Evolutionary conservation across 2,888 invertebrate genomes (phyloP).

Genomic region (Pocota personata): DNA sequence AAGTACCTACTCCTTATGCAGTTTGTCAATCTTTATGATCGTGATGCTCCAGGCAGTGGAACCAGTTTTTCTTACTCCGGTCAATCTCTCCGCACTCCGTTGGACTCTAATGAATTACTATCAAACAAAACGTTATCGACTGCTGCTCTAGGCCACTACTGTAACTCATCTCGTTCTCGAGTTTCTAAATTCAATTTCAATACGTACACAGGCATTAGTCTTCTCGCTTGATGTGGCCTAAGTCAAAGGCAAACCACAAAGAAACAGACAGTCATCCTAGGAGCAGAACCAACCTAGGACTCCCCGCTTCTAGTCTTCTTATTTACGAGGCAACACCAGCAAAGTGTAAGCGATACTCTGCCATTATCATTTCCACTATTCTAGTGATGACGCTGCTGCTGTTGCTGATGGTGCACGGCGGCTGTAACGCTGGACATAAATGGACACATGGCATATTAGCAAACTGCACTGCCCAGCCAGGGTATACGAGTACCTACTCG

Average conservation of each 20-base stretch:
- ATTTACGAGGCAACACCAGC: slow-evolving; percentile 61
- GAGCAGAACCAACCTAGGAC: slow-evolving; percentile 53
- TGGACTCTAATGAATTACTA: slow-evolving; percentile 45
- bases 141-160: slow-evolving; percentile 33
- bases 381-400: slow-evolving; percentile 39
- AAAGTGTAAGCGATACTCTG: slow-evolving; percentile 66
- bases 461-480: slow-evolving; percentile 32
- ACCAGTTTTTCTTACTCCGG: slow-evolving; percentile 6
- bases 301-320: slow-evolving; percentile 62
- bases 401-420: slow-evolving; percentile 6
- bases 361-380: slow-evolving; percentile 63
- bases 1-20: slow-evolving; percentile 17
- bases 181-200: slow-evolving; percentile 51
- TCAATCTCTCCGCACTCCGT: slow-evolving; percentile 19
- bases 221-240: slow-evolving; percentile 24
- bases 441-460: slow-evolving; percentile 70
- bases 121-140: slow-evolving; percentile 40
- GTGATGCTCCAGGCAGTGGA: not conserved
- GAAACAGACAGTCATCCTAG: slow-evolving; percentile 1
- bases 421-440: slow-evolving; percentile 48
- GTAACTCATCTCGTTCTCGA: slow-evolving; percentile 30
- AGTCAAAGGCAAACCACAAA: slow-evolving; percentile 25
- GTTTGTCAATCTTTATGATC: not conserved
- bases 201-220: slow-evolving; percentile 13
- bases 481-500: no score